phyloP scores from a whole-genome alignment of 2,888 invertebrate genomes.

The Sminthurides aquaticus region DNA sequence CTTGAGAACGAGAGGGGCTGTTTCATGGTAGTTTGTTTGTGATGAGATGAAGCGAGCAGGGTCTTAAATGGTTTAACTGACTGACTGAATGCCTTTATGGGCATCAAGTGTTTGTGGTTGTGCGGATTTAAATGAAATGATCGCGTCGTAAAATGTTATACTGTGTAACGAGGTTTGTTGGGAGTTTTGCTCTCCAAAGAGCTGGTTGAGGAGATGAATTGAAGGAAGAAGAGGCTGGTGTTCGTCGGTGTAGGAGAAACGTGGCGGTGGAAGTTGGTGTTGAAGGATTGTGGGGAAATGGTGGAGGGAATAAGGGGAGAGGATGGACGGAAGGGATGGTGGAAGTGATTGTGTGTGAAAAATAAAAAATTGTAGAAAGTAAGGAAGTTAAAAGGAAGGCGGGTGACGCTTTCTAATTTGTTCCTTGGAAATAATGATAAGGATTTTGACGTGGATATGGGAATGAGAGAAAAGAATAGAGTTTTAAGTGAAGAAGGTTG shows the following conservation, averaged over 20 bases:
- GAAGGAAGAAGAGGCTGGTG: too few relatives aligned
- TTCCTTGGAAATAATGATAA: conserved; percentile 1
- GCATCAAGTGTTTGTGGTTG: neutral
- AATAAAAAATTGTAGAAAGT: conserved; percentile 26
- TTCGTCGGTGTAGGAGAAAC: too few relatives aligned
- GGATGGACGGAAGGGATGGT: conserved; percentile 10
- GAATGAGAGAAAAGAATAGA: neutral
- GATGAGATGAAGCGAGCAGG: neutral
- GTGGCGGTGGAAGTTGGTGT: too few relatives aligned
- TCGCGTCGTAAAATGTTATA: neutral
- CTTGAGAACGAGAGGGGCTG: neutral
- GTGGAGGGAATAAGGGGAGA: conserved; percentile 1
- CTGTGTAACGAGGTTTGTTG: too few relatives aligned
- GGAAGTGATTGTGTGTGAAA: conserved; percentile 3
- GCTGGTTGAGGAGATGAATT: too few relatives aligned
- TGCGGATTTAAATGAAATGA: neutral
- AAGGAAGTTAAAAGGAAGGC: conserved; percentile 21
- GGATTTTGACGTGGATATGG: neutral
- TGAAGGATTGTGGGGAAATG: too few relatives aligned
- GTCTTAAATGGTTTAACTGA: too few relatives aligned
- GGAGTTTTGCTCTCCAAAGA: too few relatives aligned
- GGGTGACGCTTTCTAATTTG: conserved; percentile 26
- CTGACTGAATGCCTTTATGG: neutral
- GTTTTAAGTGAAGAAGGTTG: neutral
- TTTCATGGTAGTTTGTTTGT: neutral